Evolutionary conservation across 2,888 invertebrate species (phyloP).

Genomic region (Apamea epomidion): DNA sequence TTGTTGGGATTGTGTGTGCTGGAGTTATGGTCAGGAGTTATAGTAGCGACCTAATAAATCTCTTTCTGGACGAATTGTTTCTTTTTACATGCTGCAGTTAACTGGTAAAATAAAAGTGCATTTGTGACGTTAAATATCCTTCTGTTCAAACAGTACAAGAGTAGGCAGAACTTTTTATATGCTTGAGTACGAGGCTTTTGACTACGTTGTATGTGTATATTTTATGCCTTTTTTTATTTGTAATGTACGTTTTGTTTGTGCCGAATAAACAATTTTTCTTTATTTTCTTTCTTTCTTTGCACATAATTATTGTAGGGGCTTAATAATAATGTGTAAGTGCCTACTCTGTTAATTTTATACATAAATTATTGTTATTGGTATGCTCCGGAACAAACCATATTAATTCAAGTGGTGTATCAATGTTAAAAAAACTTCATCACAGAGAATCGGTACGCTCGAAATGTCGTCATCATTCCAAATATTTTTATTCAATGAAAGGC

Average conservation of each 20-base stretch:
- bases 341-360: background rate
- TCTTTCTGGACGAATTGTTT: background rate
- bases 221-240: too few species aligned
- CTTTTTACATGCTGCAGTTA: background rate
- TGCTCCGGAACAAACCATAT: background rate
- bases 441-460: constrained; percentile 51
- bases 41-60: background rate
- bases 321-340: background rate
- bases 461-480: constrained; percentile 72
- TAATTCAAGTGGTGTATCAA: constrained; percentile 40
- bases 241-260: too few species aligned
- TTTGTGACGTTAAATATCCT: background rate
- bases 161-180: too few species aligned
- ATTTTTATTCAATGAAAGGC: constrained; percentile 83
- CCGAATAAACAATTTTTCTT: too few species aligned
- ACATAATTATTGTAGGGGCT: too few species aligned
- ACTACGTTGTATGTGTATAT: too few species aligned
- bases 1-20: constrained; percentile 43
- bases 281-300: too few species aligned
- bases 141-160: background rate
- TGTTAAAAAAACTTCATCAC: constrained; percentile 43
- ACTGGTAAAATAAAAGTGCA: background rate
- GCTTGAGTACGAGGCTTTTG: too few species aligned
- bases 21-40: constrained; percentile 21
- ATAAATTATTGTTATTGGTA: background rate